These are phyloP conservation scores for Edolisoma coerulescens DNA, from an alignment of 2,113 vertebrate genomes.

Conservation along the genomic window DNA sequence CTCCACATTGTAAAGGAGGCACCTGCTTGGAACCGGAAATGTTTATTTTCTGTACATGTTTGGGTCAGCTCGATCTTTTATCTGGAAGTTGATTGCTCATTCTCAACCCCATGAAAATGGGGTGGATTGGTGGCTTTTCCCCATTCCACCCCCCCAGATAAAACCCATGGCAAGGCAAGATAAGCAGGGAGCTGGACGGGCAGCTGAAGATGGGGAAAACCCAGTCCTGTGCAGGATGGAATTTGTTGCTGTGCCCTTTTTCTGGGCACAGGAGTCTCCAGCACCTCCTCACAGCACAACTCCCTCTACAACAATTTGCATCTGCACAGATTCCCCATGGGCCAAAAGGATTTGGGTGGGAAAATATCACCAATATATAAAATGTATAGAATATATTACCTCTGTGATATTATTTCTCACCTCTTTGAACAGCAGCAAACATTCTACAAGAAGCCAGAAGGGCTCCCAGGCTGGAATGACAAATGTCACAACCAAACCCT, in stretches of 20 bases:
- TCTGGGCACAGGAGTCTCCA: neutral
- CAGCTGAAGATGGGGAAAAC: rapidly evolving
- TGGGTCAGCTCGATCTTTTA: neutral
- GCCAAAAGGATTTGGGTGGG: neutral
- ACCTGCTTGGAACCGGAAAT: neutral
- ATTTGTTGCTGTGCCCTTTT: neutral
- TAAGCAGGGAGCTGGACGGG: neutral
- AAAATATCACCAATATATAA: neutral
- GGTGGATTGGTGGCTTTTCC: neutral
- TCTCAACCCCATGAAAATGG: neutral
- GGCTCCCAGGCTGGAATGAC: neutral
- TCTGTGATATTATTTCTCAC: neutral
- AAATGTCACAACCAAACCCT: neutral
- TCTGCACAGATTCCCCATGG: rapidly evolving
- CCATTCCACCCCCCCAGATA: neutral
- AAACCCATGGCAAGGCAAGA: neutral
- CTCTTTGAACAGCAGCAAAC: neutral
- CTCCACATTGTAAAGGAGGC: neutral
- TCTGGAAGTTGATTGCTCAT: neutral
- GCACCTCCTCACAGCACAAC: neutral
- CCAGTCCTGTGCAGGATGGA: neutral
- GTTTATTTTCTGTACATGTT: neutral
- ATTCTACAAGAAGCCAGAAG: neutral
- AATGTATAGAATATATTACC: neutral
- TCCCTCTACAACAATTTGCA: neutral